Base-by-base conservation (phyloP, 2,113 vertebrate species). In the Zingel zingel region DNA sequence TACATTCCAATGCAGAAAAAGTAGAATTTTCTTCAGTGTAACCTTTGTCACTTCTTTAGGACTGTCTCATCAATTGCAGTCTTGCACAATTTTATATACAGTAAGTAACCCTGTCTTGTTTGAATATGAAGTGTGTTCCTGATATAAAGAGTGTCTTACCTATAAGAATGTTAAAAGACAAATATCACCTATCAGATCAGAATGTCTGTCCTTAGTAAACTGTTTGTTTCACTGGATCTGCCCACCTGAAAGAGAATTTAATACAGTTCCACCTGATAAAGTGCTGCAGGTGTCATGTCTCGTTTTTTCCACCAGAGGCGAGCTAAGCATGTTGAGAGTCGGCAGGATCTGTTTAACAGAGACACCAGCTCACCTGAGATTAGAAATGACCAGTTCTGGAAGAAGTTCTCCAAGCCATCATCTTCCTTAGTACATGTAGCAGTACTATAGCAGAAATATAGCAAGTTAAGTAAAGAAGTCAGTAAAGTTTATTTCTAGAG, bases 81-180 rank as follows among this genome's bases (percentile, higher is more conserved):
- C 53, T 78, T 86, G 72, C 83, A 86, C 75, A 83, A 13, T 59
- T 79, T 85, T 82, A n/a, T 86, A 59, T 73, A 53, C 21, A 79
- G 23, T 21, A 30, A 21, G 18, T 61, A 33, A 53, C 16, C 48
- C 16, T 50, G 27, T 66, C 7, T 25, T 23, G 23, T 69, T n/a
- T 80, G 15, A 56, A 16, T 50, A 47, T 43, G 5, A 54, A 54
- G 21, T 64, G 11, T 68, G 3, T n/a, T 51, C 5, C 45, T 51
- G 47, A 53, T 39, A 36, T 25, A 36, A 18, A 15, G 33, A 30
- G 53, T 71, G 53, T 71, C 21, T 54, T 43, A 23, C 30, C 9
- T 4, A 39, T 53, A n/a, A 30, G 6, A 56, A 45, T 27, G 33
- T 54, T 3, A 9, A 64, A 54, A 15, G 21, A 53, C 30, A 64